These are phyloP conservation scores for Agonopterix alstromeriana DNA, from an alignment of 2,888 invertebrate species.

Conservation along the genomic window DNA sequence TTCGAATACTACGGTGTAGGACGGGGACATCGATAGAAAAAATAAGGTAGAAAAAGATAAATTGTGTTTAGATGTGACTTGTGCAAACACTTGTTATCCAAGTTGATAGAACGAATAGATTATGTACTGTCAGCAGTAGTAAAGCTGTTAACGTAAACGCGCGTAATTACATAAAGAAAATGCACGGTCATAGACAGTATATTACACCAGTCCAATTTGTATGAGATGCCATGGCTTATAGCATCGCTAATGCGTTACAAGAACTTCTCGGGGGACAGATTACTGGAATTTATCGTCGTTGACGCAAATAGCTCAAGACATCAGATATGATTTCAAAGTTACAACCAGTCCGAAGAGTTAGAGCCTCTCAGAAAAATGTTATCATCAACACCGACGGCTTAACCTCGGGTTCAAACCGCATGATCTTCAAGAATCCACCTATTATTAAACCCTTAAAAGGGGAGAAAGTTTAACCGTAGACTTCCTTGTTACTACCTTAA, in stretches of 20 bases:
- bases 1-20: too few species aligned
- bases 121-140: neutral
- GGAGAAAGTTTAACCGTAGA: slow-evolving; percentile 30
- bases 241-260: slow-evolving; percentile 1
- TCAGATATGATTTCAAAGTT: too few species aligned
- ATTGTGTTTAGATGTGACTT: slow-evolving; percentile 1
- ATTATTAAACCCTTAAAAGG: slow-evolving; percentile 24
- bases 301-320: too few species aligned
- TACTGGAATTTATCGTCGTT: neutral
- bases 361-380: slow-evolving; percentile 9
- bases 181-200: slow-evolving; percentile 9
- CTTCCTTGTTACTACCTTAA: slow-evolving; percentile 20
- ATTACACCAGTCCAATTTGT: neutral
- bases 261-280: neutral
- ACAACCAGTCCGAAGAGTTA: too few species aligned
- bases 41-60: slow-evolving; percentile 4
- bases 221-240: neutral
- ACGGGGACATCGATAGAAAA: too few species aligned
- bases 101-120: neutral
- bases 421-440: slow-evolving; percentile 16
- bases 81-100: neutral
- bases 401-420: slow-evolving; percentile 34
- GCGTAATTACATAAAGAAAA: slow-evolving; percentile 18
- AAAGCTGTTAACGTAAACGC: neutral
- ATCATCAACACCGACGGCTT: slow-evolving; percentile 16